Base-by-base conservation (phyloP, 2,888 invertebrate genomes). In the Bursaphelenchus okinawaensis region DNA sequence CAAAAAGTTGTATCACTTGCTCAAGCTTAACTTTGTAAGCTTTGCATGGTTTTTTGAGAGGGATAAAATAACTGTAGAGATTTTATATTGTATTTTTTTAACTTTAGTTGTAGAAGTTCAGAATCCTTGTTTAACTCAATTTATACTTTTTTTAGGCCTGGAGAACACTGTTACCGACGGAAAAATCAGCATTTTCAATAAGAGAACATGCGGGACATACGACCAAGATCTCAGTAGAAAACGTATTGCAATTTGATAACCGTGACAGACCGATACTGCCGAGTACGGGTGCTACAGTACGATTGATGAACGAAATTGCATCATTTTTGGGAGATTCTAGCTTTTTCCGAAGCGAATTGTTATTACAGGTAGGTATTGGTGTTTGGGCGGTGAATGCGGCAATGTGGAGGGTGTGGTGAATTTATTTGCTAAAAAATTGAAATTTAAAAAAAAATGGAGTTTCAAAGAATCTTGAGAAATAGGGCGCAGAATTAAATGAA, bases 321-420 rank as follows among this genome's bases (percentile, higher is more conserved):
- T 89, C 93, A 0, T 83, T 93, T 7, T 93, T 94, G 9, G 96
- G 96, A 1, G 90, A 93, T 82, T 88, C 93, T n/a, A 90, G 90
- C 19, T 92, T 92, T 83, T 82, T 92, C 27, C 91, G 91, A 85
- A 90, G 90, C 73, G 92, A 92, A 74, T 82, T 89, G 8, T 88
- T 88, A 74, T 83, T 80, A 16, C 81, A 81, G 67, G 78, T 77
- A 50, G 40, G 16, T 27, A 24, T 12, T 23, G 22, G 69, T n/a
- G n/a, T n/a, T n/a, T n/a, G n/a, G n/a, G n/a, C n/a, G n/a, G n/a
- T n/a, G n/a, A n/a, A n/a, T n/a, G n/a, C n/a, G n/a, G n/a, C n/a
- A n/a, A n/a, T n/a, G n/a, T n/a, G n/a, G n/a, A n/a, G n/a, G n/a
- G n/a, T n/a, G n/a, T n/a, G n/a, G n/a, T n/a, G 19, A 40, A 40